Base-by-base conservation (phyloP, 2,888 invertebrate species). In the Hydrotaea cyrtoneurina region DNA sequence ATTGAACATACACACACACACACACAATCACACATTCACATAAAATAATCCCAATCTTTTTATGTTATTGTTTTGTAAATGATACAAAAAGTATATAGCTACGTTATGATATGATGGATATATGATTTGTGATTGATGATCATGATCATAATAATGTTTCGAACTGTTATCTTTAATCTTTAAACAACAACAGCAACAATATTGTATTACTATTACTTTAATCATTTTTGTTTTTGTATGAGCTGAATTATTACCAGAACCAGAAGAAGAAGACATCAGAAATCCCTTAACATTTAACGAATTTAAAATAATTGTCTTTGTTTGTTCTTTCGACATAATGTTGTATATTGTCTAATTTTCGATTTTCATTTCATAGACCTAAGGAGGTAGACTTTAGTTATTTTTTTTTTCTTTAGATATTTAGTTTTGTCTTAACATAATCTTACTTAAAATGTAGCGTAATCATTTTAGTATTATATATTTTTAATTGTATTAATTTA, bases 211-310 rank as follows among this genome's bases (percentile, higher is more conserved):
- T 31, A 62, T 26, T 26, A 57, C 15, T 4, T 50, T 50, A n/a
- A 15, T n/a, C 10, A 7, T n/a, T 50, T 50, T 50, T 50, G 50
- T 69, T 21, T 69, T 46, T 21, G 8, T 19, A 11, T 23, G 39
- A 39, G 31, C 31, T 39, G 39, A 39, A 39, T 39, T 31, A 39
- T 39, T 39, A 11, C 13, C 1, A 39, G 39, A 39, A 4, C 7
- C 39, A 13, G 10, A 39, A 39, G 7, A 39, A 13, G 11, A 39
- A 39, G 39, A 11, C 2, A 39, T 36, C 36, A 26, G 26, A 59
- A 59, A 59, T 26, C 62, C 62, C 62, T 62, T 62, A 62, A 62
- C 62, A 62, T 62, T n/a, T 62, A 62, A 62, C 62, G 62, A 62
- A 62, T 62, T 62, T 62, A 62, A 15, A 26, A 59, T 26, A 59